Base-by-base conservation (phyloP, 1,140 invertebrate genomes). In the Brachionus plicatilis region DNA sequence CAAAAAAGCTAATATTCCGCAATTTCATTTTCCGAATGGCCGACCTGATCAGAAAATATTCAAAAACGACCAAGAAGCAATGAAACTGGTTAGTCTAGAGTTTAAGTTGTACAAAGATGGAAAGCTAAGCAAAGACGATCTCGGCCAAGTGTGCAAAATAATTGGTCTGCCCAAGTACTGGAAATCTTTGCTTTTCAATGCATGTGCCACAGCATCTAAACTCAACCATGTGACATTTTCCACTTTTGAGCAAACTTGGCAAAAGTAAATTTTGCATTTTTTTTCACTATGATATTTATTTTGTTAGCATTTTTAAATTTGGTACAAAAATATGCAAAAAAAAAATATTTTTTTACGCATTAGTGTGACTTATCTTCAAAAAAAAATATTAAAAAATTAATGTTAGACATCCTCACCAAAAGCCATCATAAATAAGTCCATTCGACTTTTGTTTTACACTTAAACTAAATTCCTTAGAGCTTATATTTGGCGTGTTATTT, bases 151-250 rank as follows among this genome's bases (percentile, higher is more conserved):
- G 6, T 68, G 27, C 29, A 68, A 83, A 60, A 47, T 83, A 20
- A 37, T 83, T 17, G 89, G 89, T 20, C 85, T 92, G 60, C 95
- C 96, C 20, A 91, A 96, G 45, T 98, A 97, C 89, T 98, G 96
- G 96, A 97, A 97, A 89, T 93, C 94, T 87, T 94, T 95, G 79
- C 90, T 98, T 84, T 97, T 96, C 90, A 92, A 94, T 83, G 94
- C 94, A 14, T 83, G 82, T 43, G 93, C 93, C 80, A 94, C 92
- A 47, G 93, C 92, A n/a, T 92, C 93, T 82, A 92, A 92, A 87
- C 92, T 91, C 87, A 93, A 93, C 66, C 92, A 92, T 80, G 92
- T 96, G 70, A 90, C 90, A 92, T 94, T 89, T 86, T 93, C 94
- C 87, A 92, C 93, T 86, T 96, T 97, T 88, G 92, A 95, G 56